A percentile compares a stretch with the other conserved stretches of the same genome.
These are phyloP conservation scores for Dipodomys ordii DNA, from an alignment of 2,113 vertebrate species.

Conservation along the genomic window DNA sequence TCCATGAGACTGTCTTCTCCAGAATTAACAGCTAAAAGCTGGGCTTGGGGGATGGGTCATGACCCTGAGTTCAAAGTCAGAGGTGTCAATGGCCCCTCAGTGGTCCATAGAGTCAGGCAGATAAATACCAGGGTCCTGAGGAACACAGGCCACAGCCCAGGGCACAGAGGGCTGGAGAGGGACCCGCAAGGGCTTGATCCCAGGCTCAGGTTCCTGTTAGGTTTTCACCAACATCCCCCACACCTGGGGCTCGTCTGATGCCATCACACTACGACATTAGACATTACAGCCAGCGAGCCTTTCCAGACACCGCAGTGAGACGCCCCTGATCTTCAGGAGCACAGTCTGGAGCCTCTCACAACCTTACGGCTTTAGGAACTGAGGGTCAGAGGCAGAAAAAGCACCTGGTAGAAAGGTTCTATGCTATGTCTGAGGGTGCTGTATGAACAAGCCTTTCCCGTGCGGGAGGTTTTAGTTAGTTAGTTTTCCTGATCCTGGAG, in stretches of 20 bases:
- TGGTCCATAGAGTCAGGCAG: too few species aligned
- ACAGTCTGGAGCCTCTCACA: rapidly evolving
- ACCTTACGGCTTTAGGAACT: background rate
- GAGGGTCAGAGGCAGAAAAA: background rate
- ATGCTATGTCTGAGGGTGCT: too few species aligned
- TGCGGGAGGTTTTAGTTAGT: too few species aligned
- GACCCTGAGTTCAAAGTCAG: background rate
- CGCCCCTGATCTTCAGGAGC: background rate
- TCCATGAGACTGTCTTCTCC: too few species aligned
- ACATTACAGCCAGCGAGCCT: rapidly evolving
- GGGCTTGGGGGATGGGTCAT: too few species aligned
- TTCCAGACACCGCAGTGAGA: background rate
- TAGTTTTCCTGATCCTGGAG: too few species aligned
- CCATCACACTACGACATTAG: background rate
- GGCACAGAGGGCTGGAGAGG: rapidly evolving
- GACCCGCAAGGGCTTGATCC: background rate
- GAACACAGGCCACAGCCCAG: background rate
- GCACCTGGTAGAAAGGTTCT: too few species aligned
- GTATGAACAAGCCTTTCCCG: background rate
- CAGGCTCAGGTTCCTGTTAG: too few species aligned
- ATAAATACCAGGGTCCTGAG: background rate
- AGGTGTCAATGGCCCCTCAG: background rate
- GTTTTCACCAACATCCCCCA: background rate
- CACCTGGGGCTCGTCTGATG: background rate
- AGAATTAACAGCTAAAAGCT: too few species aligned